Conservation (phyloP, 2,797 vertebrate species). For the Pogonophryne albipinna region DNA sequence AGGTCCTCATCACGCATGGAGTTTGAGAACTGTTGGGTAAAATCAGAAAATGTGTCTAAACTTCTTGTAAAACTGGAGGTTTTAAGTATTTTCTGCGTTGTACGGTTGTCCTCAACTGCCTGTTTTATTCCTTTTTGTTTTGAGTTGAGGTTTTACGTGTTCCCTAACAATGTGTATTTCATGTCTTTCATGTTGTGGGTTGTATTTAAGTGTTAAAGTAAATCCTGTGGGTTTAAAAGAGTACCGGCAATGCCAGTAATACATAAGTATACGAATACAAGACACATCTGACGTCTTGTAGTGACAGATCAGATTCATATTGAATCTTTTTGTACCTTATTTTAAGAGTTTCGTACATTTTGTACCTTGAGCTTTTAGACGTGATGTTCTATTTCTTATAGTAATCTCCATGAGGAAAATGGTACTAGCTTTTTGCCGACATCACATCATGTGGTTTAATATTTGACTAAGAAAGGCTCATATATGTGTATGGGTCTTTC, state of each 20-base stretch:
- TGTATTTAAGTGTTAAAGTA: slow-evolving; percentile 51
- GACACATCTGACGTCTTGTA: slow-evolving; percentile 78
- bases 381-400: slow-evolving; percentile 19
- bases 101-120: slow-evolving; percentile 60
- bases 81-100: slow-evolving; percentile 64
- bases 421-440: neutral
- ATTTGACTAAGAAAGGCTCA: slow-evolving; percentile 1
- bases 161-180: slow-evolving; percentile 52
- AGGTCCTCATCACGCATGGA: slow-evolving; percentile 12
- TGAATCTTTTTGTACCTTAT: slow-evolving; percentile 90
- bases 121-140: slow-evolving; percentile 73
- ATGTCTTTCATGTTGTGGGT: slow-evolving; percentile 61
- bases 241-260: slow-evolving; percentile 67
- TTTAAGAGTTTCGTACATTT: slow-evolving; percentile 52
- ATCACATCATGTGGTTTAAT: neutral
- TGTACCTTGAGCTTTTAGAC: slow-evolving; percentile 34
- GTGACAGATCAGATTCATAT: slow-evolving; percentile 88
- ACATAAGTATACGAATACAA: slow-evolving; percentile 53
- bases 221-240: slow-evolving; percentile 82
- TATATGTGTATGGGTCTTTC: slow-evolving; percentile 22
- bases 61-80: slow-evolving; percentile 51
- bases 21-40: neutral
- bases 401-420: slow-evolving; percentile 22
- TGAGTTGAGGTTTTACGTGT: slow-evolving; percentile 53
- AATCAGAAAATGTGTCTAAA: slow-evolving; percentile 25